phyloP scores from a whole-genome alignment of 2,888 invertebrate species.

The Anthrax anthrax region DNA sequence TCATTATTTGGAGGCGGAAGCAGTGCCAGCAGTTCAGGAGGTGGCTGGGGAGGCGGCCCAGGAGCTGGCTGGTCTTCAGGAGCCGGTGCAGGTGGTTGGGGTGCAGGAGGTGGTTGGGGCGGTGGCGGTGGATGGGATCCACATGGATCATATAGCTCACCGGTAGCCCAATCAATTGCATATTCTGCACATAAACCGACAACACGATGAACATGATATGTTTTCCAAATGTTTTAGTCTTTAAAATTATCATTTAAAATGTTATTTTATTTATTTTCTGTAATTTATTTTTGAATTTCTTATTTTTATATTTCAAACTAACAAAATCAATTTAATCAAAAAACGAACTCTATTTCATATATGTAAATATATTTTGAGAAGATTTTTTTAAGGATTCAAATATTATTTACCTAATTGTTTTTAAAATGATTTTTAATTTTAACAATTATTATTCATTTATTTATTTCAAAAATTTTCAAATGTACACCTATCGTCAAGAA shows the following conservation, averaged over 20 bases:
- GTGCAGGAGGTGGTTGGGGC: constrained; percentile 13
- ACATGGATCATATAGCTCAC: constrained; percentile 38
- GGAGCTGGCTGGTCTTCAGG: constrained; percentile 14
- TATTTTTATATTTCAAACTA: too few species aligned
- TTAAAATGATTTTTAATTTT: too few species aligned
- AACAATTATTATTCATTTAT: too few species aligned
- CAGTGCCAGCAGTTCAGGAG: constrained; percentile 16
- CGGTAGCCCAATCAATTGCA: constrained; percentile 38
- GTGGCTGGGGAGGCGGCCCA: constrained; percentile 18
- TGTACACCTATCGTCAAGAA: too few species aligned
- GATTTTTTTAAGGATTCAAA: too few species aligned
- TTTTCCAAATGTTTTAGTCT: not conserved
- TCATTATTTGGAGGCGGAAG: constrained; percentile 20
- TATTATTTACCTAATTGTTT: too few species aligned
- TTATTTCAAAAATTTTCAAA: too few species aligned
- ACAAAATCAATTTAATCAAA: too few species aligned
- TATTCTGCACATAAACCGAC: constrained; percentile 36
- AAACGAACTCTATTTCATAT: too few species aligned
- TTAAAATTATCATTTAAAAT: not conserved
- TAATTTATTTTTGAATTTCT: constrained; percentile 6
- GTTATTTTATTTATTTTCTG: constrained; percentile 1
- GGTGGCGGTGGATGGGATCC: constrained; percentile 30
- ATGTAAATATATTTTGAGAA: too few species aligned
- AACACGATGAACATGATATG: constrained; percentile 13
- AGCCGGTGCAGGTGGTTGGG: constrained; percentile 19